phyloP scores from a whole-genome alignment of 1,140 invertebrate species.

The Marisa cornuarietis region DNA sequence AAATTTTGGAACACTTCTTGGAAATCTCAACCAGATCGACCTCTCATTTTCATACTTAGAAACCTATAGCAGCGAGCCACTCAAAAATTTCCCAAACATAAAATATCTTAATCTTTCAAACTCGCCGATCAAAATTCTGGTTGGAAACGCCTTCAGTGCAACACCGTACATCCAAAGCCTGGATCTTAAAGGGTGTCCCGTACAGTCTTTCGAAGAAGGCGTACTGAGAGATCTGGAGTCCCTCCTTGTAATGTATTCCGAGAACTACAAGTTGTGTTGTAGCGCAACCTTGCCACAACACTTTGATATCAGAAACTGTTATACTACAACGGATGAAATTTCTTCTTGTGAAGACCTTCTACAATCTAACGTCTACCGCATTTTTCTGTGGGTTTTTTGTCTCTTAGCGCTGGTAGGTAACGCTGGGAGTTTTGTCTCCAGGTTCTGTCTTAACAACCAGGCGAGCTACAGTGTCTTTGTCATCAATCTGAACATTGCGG shows the following conservation, averaged over 20 bases:
- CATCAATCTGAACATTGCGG: conserved; percentile 43
- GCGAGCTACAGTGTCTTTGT: conserved; percentile 34
- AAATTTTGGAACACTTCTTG: conserved; percentile 1
- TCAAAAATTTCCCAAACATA: not conserved
- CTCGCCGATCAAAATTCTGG: not conserved
- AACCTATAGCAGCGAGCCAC: not conserved
- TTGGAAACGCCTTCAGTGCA: conserved; percentile 14
- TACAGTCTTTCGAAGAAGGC: conserved; percentile 16
- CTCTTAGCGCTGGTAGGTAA: conserved; percentile 36
- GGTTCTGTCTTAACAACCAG: conserved; percentile 18
- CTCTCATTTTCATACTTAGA: not conserved
- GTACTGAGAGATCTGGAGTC: conserved; percentile 29
- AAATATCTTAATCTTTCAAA: conserved; percentile 18
- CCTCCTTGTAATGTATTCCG: conserved; percentile 27
- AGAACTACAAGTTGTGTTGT: conserved; percentile 41
- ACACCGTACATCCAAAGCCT: conserved; percentile 10
- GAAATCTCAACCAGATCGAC: not conserved
- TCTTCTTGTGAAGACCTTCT: conserved; percentile 43
- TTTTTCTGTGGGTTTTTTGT: conserved; percentile 37
- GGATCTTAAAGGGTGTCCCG: conserved; percentile 22
- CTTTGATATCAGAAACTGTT: conserved; percentile 29
- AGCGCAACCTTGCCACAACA: conserved; percentile 3
- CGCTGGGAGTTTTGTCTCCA: conserved; percentile 33
- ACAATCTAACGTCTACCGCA: conserved; percentile 20
- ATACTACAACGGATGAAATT: conserved; percentile 26